Base-by-base conservation (phyloP, 2,888 invertebrate species). In the Pristionchus japonicus region DNA sequence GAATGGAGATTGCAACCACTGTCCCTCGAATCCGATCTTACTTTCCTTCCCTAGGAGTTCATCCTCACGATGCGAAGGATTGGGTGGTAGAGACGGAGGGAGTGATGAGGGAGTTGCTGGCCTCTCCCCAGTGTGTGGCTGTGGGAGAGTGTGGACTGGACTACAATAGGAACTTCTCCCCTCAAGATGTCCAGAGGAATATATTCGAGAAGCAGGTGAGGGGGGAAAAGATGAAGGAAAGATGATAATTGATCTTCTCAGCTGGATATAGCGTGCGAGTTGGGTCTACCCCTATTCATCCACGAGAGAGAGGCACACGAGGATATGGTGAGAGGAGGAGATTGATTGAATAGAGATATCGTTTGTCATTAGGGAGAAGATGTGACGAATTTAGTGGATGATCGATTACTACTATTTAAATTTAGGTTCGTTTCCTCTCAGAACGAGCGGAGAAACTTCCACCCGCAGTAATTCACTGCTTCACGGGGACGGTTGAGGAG, bases 131-230 rank as follows among this genome's bases (percentile, higher is more conserved):
- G 95, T 98, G 98, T 95, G 98, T 98, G 49, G 98, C 98, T 3
- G 96, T 98, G 67, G 88, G 98, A 34, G 98, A 98, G 95, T 98
- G 98, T 95, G 98, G 98, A 57, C 96, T 98, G 91, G 98, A 98
- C 95, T 98, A 97, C 95, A 97, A 97, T 95, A 96, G 97, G 94
- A 97, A 98, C 95, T 98, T 98, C 95, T 98, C 98, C 15, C 97
- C 97, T 93, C 97, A 97, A 9, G 96, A 96, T 89, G 96, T 97
- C 91, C 98, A 98, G 95, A 96, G 97, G 91, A 96, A 96, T 90
- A 97, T 97, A 83, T 98, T 98, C 95, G 96, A 97, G 94, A 97
- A 97, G 95, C 95, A 95, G 92, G 95, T 95, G 87, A 85, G 61
- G 40, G 34, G n/a, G n/a, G n/a, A n/a, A n/a, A n/a, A n/a, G n/a